These are phyloP conservation scores for Cacajao melanocephalus DNA, from an alignment of 2,797 vertebrate genomes.

Conservation along the genomic window DNA sequence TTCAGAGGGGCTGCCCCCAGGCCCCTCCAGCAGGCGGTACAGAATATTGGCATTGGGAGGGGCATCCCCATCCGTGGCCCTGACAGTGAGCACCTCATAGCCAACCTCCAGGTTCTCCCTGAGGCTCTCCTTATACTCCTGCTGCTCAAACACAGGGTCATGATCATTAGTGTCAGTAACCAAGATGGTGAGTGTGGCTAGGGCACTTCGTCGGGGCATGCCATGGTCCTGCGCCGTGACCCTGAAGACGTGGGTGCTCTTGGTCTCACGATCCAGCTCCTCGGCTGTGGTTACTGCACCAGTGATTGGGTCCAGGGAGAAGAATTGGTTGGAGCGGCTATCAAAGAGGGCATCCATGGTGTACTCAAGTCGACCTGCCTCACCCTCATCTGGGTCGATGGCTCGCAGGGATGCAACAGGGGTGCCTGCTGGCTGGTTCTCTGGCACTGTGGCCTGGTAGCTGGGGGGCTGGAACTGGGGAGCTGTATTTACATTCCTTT, in stretches of 20 bases:
- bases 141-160: constrained; percentile 93
- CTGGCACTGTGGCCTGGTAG: constrained; percentile 94
- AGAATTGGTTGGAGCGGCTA: constrained; percentile 94
- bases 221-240: constrained; percentile 92
- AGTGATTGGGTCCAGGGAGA: constrained; percentile 87
- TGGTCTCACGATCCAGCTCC: constrained; percentile 94
- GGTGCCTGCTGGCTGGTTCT: constrained; percentile 92
- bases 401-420: constrained; percentile 90
- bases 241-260: constrained; percentile 95
- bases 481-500: constrained; percentile 90
- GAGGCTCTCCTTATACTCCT: constrained; percentile 95
- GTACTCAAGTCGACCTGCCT: constrained; percentile 91
- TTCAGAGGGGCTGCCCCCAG: constrained; percentile 81
- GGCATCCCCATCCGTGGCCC: constrained; percentile 94
- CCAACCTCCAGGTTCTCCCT: constrained; percentile 96
- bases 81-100: constrained; percentile 95
- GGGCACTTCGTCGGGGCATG: constrained; percentile 90
- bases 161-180: constrained; percentile 95
- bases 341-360: constrained; percentile 95
- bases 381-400: constrained; percentile 91
- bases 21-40: constrained; percentile 91
- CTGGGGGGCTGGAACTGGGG: constrained; percentile 97
- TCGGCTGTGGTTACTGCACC: constrained; percentile 90
- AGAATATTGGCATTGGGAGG: constrained; percentile 95
- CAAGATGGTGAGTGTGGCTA: constrained; percentile 94